Evolutionary conservation across 1,140 invertebrate species (phyloP).

Genomic region (Drosophila tropicalis): DNA sequence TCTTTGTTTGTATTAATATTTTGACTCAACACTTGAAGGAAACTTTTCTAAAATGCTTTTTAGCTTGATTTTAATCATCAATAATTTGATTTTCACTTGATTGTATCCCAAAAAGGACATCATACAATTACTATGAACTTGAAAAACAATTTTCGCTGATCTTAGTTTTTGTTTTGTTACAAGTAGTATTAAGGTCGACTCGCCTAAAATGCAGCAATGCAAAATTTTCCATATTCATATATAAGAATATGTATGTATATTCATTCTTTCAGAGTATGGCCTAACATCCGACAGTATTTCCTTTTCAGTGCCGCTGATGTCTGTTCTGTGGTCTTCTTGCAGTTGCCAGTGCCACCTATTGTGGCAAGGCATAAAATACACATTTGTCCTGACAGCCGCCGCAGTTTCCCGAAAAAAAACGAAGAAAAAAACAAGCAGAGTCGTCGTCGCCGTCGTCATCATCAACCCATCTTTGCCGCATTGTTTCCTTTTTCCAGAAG

Average conservation of each 20-base stretch:
- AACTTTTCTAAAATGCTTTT: no score
- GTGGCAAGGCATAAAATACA: conserved; percentile 73
- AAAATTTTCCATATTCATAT: conserved; percentile 18
- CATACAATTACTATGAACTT: no score
- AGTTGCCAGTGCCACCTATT: conserved; percentile 62
- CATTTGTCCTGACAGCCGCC: conserved; percentile 66
- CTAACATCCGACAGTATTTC: conserved; percentile 48
- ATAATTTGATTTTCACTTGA: no score
- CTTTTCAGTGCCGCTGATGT: conserved; percentile 14
- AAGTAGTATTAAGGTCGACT: no score
- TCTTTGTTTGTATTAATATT: not conserved
- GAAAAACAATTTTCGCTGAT: no score
- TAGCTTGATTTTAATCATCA: no score
- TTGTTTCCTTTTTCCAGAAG: conserved; percentile 41
- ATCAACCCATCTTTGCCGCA: conserved; percentile 55
- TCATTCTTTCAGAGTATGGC: conserved; percentile 52
- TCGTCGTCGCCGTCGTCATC: conserved; percentile 20
- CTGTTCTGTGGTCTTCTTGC: conserved; percentile 7
- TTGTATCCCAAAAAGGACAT: no score
- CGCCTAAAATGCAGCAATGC: no score
- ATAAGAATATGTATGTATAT: no score
- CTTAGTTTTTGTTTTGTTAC: no score
- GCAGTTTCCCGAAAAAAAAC: conserved; percentile 35
- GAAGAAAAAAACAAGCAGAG: not conserved
- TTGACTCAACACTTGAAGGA: conserved; percentile 23